A percentile compares a stretch with the other conserved stretches of the same genome.
These are phyloP conservation scores for Drosophila navojoa DNA, from an alignment of 1,140 invertebrate species.

Conservation along the genomic window DNA sequence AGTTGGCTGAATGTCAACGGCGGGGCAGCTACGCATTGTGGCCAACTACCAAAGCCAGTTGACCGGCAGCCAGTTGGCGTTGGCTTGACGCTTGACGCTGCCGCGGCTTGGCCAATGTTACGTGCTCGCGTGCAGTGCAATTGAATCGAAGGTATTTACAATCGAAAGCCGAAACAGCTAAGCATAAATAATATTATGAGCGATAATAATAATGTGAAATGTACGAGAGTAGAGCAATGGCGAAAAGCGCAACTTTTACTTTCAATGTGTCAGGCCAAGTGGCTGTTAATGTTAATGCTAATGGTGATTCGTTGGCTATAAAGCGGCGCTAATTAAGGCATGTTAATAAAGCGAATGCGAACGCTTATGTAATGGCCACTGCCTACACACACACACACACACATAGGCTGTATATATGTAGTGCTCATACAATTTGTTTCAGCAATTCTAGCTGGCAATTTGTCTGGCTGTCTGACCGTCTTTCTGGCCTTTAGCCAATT, in stretches of 20 bases:
- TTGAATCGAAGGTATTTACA: constrained; percentile 65
- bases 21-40: constrained; percentile 58
- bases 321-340: constrained; percentile 54
- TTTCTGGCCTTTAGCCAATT: constrained; percentile 42
- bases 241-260: constrained; percentile 60
- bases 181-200: constrained; percentile 44
- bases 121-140: constrained; percentile 54
- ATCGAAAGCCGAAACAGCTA: constrained; percentile 49
- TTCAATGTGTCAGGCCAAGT: constrained; percentile 42
- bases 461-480: constrained; percentile 46
- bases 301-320: constrained; percentile 21
- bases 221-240: constrained; percentile 24
- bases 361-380: constrained; percentile 59
- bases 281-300: constrained; percentile 22
- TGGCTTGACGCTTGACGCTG: background rate
- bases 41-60: constrained; percentile 1
- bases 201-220: constrained; percentile 22
- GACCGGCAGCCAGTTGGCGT: background rate
- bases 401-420: background rate
- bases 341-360: constrained; percentile 64
- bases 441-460: constrained; percentile 67
- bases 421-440: constrained; percentile 23
- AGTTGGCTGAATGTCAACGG: constrained; percentile 73
- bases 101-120: constrained; percentile 64
- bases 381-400: constrained; percentile 23